phyloP scores from a whole-genome alignment of 1,140 invertebrate species.

The Bombus waltoni region DNA sequence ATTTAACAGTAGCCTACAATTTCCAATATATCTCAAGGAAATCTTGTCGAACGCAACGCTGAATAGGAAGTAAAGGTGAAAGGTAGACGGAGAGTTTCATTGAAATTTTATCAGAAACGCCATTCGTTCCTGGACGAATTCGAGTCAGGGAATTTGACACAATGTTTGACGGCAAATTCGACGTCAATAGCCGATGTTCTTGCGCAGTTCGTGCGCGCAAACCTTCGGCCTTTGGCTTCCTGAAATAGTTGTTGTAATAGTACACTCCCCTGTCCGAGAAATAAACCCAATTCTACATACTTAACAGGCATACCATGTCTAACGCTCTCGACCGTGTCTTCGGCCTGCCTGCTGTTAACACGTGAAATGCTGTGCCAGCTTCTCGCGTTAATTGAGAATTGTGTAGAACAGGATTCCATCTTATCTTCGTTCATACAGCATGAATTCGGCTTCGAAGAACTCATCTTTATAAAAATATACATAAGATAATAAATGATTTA shows the following conservation, averaged over 20 bases:
- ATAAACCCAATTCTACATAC: constrained; percentile 71
- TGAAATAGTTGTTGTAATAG: constrained; percentile 70
- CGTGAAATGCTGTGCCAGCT: constrained; percentile 27
- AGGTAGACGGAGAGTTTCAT: no score
- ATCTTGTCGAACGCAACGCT: no score
- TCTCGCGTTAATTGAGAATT: constrained; percentile 48
- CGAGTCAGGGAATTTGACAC: constrained; percentile 47
- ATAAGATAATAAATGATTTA: no score
- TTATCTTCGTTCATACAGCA: not conserved
- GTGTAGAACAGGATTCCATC: not conserved
- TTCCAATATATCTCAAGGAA: no score
- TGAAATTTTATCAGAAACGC: constrained; percentile 2
- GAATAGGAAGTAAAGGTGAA: no score
- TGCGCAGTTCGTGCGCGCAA: constrained; percentile 7
- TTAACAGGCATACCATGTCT: constrained; percentile 63
- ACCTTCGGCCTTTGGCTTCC: constrained; percentile 53
- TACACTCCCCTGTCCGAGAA: constrained; percentile 57
- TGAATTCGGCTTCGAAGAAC: not conserved
- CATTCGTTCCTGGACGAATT: constrained; percentile 18
- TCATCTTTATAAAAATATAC: not conserved
- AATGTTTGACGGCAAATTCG: constrained; percentile 54
- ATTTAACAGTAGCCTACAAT: no score
- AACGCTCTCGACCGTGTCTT: constrained; percentile 38
- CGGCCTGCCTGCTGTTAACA: constrained; percentile 44
- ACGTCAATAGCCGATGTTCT: constrained; percentile 42